Percentiles rank a stretch among this genome's conserved stretches.
These are phyloP conservation scores for Acleris holmiana DNA, from an alignment of 2,888 invertebrate genomes.

Conservation along the genomic window DNA sequence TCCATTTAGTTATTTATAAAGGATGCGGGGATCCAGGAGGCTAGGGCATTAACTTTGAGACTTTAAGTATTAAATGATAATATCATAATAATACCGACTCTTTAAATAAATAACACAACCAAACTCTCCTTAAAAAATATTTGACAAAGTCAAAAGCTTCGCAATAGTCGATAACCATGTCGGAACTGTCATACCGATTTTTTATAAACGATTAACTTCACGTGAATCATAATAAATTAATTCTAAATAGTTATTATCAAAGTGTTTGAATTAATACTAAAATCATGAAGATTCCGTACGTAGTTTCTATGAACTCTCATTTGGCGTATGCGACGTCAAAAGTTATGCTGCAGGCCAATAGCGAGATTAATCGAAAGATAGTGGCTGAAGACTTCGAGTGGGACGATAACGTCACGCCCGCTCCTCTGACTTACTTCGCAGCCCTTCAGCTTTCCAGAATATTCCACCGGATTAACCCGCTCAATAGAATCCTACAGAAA, in stretches of 20 bases:
- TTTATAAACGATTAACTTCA: background rate
- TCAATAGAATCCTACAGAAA: constrained; percentile 80
- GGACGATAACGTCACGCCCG: constrained; percentile 71
- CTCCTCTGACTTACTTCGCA: constrained; percentile 68
- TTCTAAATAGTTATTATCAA: background rate
- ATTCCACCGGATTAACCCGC: constrained; percentile 80
- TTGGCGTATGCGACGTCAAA: constrained; percentile 61
- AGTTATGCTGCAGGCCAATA: constrained; percentile 55
- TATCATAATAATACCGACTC: too few species aligned
- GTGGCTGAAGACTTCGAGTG: constrained; percentile 75
- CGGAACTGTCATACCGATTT: background rate
- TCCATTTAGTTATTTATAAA: too few species aligned
- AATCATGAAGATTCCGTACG: constrained; percentile 76
- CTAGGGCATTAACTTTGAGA: too few species aligned
- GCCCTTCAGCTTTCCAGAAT: constrained; percentile 61
- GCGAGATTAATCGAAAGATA: constrained; percentile 63
- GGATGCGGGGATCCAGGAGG: too few species aligned
- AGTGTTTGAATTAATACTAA: background rate
- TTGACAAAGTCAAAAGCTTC: constrained; percentile 4
- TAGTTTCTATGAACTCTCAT: constrained; percentile 63
- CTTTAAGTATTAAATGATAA: too few species aligned
- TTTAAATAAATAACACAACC: background rate
- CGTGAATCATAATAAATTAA: constrained; percentile 9
- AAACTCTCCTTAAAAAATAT: background rate
- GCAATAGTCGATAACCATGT: constrained; percentile 1